Evolutionary conservation across 1,140 invertebrate species (phyloP), one percentile per base, ranked within the genome.

Genomic region (Drosophila aff.): DNA sequence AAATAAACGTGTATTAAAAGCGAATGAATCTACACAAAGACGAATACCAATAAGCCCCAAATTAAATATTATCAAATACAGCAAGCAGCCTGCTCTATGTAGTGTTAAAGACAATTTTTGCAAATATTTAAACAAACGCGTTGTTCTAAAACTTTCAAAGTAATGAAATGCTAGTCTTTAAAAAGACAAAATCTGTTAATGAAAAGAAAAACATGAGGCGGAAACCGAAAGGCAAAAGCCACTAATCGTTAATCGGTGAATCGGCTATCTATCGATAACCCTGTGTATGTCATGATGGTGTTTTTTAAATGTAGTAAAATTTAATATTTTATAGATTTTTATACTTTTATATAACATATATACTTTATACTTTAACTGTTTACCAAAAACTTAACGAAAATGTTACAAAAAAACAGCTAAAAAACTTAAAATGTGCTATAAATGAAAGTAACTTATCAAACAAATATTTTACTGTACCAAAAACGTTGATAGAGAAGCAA

Each of bases 301-400:
- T 86, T 82, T 66, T 89, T 89, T 85, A 85, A 89, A 85, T 90
- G 85, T 89, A 89, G 85, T 89, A 50, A 89, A 89, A 85, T 89
- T 90, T 76, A 82, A 89, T 89, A 90, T 89, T 89, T 89, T 89
- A 89, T 89, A 89, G 85, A 89, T 89, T 89, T 89, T 89, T 89
- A 89, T 89, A 89, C 85, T 89, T 89, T 89, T 89, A 89, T 87
- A 87, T 87, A 89, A 81, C 64, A 89, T 58, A 89, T 85, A 76
- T 89, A 90, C 84, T 89, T 89, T 89, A 90, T 89, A 89, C 85
- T 90, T 89, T 89, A 85, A 84, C 85, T 89, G 85, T 89, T 80
- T 89, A 90, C 78, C 73, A 75, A 81, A 73, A 73, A 73, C 55
- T 55, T 38, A 64, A 68, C 18, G 62, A 79, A 69, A 76, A 60